Percentiles rank a stretch among this genome's conserved stretches.
Evolutionary conservation across 2,888 invertebrate genomes (phyloP).

Genomic region (Beris morrisii): DNA sequence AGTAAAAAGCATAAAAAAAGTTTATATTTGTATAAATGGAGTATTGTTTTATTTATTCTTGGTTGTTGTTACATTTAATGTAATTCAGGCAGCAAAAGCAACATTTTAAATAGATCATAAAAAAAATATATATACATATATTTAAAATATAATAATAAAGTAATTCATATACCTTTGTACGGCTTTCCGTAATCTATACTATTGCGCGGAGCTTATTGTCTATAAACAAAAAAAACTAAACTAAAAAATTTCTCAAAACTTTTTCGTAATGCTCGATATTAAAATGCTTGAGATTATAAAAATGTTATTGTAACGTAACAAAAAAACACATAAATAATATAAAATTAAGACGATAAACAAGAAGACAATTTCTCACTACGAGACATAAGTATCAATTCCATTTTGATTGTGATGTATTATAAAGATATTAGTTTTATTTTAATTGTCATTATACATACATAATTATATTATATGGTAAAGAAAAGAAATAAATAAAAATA

Average conservation of each 20-base stretch:
- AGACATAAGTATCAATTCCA: slow-evolving; percentile 31
- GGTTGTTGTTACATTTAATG: too few relatives aligned
- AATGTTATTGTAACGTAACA: neutral
- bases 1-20: slow-evolving; percentile 20
- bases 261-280: neutral
- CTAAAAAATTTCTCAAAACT: too few relatives aligned
- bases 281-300: neutral
- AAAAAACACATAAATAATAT: neutral
- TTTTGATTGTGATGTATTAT: slow-evolving; percentile 37
- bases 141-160: too few relatives aligned
- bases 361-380: neutral
- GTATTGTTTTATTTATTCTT: too few relatives aligned
- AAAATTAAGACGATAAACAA: neutral
- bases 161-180: too few relatives aligned
- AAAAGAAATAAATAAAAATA: too few relatives aligned
- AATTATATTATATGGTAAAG: too few relatives aligned
- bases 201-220: slow-evolving; percentile 6
- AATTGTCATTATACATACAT: too few relatives aligned
- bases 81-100: too few relatives aligned
- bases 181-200: neutral
- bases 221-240: too few relatives aligned
- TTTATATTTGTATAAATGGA: slow-evolving; percentile 8
- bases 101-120: too few relatives aligned
- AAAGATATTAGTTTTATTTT: slow-evolving; percentile 4
- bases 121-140: too few relatives aligned